Conservation (phyloP, 1,140 invertebrate genomes). For the Heliothis subflexa region DNA sequence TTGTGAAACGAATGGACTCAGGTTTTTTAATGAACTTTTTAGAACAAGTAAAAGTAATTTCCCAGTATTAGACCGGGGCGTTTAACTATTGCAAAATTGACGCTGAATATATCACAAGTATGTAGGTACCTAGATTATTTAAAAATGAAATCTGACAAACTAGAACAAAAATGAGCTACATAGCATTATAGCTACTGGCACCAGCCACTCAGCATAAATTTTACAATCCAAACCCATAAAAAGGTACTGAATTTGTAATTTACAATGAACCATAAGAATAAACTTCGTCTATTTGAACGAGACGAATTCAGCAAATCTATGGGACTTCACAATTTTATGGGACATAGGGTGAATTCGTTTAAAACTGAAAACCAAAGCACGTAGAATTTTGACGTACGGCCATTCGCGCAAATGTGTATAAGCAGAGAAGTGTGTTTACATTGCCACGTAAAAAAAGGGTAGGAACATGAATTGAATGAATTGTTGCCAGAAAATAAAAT, state of each 20-base stretch:
- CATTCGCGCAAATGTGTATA: slow-evolving; percentile 22
- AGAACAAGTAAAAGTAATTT: no score
- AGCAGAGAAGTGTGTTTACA: slow-evolving; percentile 25
- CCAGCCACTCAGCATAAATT: background rate
- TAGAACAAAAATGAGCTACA: background rate
- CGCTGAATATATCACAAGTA: no score
- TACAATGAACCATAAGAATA: background rate
- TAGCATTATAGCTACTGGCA: background rate
- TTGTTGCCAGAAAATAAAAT: slow-evolving; percentile 21
- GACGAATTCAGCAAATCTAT: slow-evolving; percentile 12
- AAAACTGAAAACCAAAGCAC: slow-evolving; percentile 19
- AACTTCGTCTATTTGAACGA: background rate
- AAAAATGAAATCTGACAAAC: no score
- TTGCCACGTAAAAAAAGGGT: slow-evolving; percentile 20
- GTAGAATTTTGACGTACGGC: slow-evolving; percentile 26
- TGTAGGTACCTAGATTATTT: no score
- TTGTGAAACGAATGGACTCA: no score
- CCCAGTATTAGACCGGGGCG: no score
- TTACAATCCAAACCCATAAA: slow-evolving; percentile 15
- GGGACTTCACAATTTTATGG: slow-evolving; percentile 10
- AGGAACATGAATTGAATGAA: slow-evolving; percentile 34
- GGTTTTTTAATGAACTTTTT: no score
- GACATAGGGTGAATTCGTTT: slow-evolving; percentile 5
- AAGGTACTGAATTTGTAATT: background rate
- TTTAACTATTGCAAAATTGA: no score